Evolutionary conservation across 2,113 vertebrate species (phyloP).

Genomic region (Hypomesus transpacificus): DNA sequence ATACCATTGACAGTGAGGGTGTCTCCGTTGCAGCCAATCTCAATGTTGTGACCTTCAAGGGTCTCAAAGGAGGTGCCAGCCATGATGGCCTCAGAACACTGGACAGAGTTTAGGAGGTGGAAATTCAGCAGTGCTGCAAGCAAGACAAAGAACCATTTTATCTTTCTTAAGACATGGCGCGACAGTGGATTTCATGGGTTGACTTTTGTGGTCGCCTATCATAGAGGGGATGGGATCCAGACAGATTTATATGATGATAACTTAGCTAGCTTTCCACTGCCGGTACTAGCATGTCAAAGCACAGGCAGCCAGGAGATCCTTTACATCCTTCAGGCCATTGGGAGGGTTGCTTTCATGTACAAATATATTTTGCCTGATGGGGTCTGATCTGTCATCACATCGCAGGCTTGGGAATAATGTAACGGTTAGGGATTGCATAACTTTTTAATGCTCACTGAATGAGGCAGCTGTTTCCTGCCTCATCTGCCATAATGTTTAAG

Average conservation of each 20-base stretch:
- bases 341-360: conserved; percentile 18
- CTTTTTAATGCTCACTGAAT: neutral
- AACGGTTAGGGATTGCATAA: conserved; percentile 12
- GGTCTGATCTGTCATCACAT: conserved; percentile 37
- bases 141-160: neutral
- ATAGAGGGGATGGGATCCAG: neutral
- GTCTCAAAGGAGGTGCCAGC: conserved; percentile 84
- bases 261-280: conserved; percentile 17
- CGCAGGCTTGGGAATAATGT: conserved; percentile 34
- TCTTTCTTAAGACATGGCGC: neutral
- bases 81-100: conserved; percentile 94
- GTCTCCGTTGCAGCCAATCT: conserved; percentile 92
- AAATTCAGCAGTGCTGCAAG: conserved; percentile 85
- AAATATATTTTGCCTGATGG: conserved; percentile 34
- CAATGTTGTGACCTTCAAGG: conserved; percentile 85
- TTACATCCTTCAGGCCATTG: conserved; percentile 52
- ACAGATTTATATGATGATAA: neutral
- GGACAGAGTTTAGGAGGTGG: conserved; percentile 86
- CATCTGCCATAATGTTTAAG: neutral
- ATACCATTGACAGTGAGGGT: conserved; percentile 90
- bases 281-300: conserved; percentile 15
- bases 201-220: neutral
- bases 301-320: conserved; percentile 42
- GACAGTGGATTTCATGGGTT: neutral
- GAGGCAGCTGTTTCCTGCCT: conserved; percentile 50